Percentiles rank a stretch among this genome's conserved stretches.
phyloP scores from a whole-genome alignment of 2,888 invertebrate genomes.

The Acrocyrtus sp. region DNA sequence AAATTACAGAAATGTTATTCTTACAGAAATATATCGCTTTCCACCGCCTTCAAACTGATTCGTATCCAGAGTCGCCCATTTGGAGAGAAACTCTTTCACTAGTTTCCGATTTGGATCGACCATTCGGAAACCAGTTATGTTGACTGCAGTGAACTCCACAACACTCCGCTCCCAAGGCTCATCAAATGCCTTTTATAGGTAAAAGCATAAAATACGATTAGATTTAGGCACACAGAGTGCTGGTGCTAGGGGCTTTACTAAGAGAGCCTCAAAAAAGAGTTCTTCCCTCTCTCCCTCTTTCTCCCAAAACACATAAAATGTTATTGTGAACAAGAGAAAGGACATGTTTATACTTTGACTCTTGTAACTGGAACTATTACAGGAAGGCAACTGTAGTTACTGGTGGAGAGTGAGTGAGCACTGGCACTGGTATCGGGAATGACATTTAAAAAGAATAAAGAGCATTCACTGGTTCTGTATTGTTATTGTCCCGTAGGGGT shows the following conservation, averaged over 20 bases:
- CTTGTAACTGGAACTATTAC: too few relatives aligned
- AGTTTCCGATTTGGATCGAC: slow-evolving; percentile 84
- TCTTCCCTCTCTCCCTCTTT: too few relatives aligned
- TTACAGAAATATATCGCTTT: slow-evolving; percentile 87
- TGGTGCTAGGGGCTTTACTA: neutral
- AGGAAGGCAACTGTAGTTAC: too few relatives aligned
- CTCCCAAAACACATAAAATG: too few relatives aligned
- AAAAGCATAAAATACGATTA: neutral
- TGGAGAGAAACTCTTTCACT: slow-evolving; percentile 87
- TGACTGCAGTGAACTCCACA: slow-evolving; percentile 96
- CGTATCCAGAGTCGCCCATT: slow-evolving; percentile 84
- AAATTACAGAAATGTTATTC: neutral
- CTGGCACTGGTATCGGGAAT: too few relatives aligned
- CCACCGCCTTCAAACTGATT: slow-evolving; percentile 74
- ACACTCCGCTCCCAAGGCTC: slow-evolving; percentile 92
- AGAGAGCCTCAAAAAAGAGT: too few relatives aligned
- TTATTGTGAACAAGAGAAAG: neutral
- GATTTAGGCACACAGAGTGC: neutral
- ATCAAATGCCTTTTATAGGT: slow-evolving; percentile 85
- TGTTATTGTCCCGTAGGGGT: slow-evolving; percentile 50
- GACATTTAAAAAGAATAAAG: slow-evolving; percentile 41
- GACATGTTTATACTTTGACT: too few relatives aligned
- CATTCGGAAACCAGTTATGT: slow-evolving; percentile 87
- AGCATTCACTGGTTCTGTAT: slow-evolving; percentile 41
- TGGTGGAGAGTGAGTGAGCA: neutral